Base-by-base conservation (phyloP, 1,140 invertebrate species). In the Trachelipus rathkii region DNA sequence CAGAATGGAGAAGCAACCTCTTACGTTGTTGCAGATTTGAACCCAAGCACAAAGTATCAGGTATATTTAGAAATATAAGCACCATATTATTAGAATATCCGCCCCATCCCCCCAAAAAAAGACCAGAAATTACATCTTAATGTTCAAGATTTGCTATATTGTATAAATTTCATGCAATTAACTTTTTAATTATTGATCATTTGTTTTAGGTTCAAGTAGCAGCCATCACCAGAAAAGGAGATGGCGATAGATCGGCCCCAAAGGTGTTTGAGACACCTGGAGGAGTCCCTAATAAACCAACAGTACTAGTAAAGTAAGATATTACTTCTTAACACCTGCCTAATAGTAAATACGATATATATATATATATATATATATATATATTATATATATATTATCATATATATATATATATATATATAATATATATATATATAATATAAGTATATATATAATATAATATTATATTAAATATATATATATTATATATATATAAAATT, bases 11-110 rank as follows among this genome's bases (percentile, higher is more conserved):
- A 88, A 5, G 89, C 90, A 4, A 85, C 93, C 1, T 91, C 94
- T 83, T 89, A 92, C 78, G 95, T 96, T 82, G 90, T 97, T 7
- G 92, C 91, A 7, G 92, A 91, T 6, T 87, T 99, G 11, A 93
- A 97, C 84, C 95, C 96, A 0, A 95, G 97, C 82, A 97, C 96
- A 0, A 89, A 89, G 66, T 98, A 98, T 84, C 90, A 91, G n/a
- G 83, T 88, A 3, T 60, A 60, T 60, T 4, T 60, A 60, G 2
- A 60, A 4, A 60, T 60, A 60, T 60, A 60, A 50, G 11, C 23
- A n/a, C n/a, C n/a, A n/a, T n/a, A n/a, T n/a, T n/a, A n/a, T n/a
- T n/a, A n/a, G n/a, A n/a, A n/a, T n/a, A n/a, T n/a, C n/a, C n/a
- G n/a, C n/a, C n/a, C n/a, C n/a, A n/a, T n/a, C n/a, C n/a, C n/a